A percentile compares a stretch with the other conserved stretches of the same genome.
phyloP scores from a whole-genome alignment of 2,888 invertebrate genomes.

The Chalcis sispes region DNA sequence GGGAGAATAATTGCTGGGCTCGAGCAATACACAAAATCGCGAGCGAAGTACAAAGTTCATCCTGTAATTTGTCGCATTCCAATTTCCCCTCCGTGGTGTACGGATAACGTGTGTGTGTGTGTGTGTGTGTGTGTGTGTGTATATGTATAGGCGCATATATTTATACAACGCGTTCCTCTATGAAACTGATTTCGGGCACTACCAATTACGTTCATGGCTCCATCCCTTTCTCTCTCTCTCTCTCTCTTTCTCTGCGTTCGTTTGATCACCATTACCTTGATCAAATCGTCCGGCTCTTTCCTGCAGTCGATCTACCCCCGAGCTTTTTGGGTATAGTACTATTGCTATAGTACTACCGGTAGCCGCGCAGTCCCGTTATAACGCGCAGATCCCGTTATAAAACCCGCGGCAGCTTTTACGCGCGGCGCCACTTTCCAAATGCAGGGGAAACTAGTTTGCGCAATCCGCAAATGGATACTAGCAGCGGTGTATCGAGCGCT shows the following conservation, averaged over 20 bases:
- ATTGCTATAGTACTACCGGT: too few relatives aligned
- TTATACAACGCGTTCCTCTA: not conserved
- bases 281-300: conserved; percentile 57
- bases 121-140: too few relatives aligned
- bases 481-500: too few relatives aligned
- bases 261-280: conserved; percentile 62
- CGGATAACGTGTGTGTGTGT: too few relatives aligned
- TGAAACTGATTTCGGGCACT: conserved; percentile 52
- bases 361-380: too few relatives aligned
- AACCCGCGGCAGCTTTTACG: conserved; percentile 20
- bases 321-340: too few relatives aligned
- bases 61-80: conserved; percentile 53
- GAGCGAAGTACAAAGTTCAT: conserved; percentile 35
- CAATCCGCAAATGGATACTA: conserved; percentile 47
- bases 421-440: conserved; percentile 43
- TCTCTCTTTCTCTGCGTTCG: too few relatives aligned
- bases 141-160: too few relatives aligned
- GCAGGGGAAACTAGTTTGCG: conserved; percentile 33
- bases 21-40: not conserved
- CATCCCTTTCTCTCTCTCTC: too few relatives aligned
- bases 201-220: conserved; percentile 58
- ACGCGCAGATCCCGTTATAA: conserved; percentile 14
- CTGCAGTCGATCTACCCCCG: conserved; percentile 4
- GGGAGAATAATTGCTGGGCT: conserved; percentile 27
- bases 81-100: conserved; percentile 35